A percentile compares a stretch with the other conserved stretches of the same genome.
phyloP scores from a whole-genome alignment of 2,113 vertebrate species.

The Chloropsis hardwickii region DNA sequence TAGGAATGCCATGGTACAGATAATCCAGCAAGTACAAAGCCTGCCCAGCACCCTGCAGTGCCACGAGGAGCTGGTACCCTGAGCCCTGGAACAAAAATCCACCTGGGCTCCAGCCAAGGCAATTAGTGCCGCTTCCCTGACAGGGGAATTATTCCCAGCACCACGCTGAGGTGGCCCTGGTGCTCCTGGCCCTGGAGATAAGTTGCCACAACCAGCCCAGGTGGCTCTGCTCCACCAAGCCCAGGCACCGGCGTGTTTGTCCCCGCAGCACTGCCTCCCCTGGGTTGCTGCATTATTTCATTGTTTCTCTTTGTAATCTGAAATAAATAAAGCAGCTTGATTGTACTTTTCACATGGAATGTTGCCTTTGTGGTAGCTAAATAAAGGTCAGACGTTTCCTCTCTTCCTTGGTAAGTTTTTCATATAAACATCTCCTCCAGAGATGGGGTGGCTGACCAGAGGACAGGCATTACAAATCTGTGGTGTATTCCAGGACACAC shows the following conservation, averaged over 20 bases:
- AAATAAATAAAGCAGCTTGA: neutral
- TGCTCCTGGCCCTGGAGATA: neutral
- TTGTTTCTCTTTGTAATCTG: neutral
- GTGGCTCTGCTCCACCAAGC: neutral
- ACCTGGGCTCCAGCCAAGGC: neutral
- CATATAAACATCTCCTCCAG: neutral
- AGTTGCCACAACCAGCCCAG: neutral
- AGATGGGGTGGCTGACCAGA: neutral
- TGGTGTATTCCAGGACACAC: neutral
- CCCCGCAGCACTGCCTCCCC: neutral
- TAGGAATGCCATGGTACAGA: neutral
- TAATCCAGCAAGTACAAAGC: neutral
- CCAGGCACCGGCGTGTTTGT: fast-evolving
- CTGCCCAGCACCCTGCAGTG: neutral
- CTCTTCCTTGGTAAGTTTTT: neutral
- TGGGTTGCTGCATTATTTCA: neutral
- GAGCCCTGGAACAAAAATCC: neutral
- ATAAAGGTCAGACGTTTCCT: neutral
- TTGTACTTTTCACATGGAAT: neutral
- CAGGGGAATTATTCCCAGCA: neutral
- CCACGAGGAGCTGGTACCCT: neutral
- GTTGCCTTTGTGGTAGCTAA: neutral
- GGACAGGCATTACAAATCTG: neutral
- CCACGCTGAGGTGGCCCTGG: neutral
- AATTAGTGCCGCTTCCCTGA: neutral